Percentiles rank a stretch among this genome's conserved stretches.
Conservation (phyloP, 2,888 invertebrate species). For the Lasioglossum leucozonium region DNA sequence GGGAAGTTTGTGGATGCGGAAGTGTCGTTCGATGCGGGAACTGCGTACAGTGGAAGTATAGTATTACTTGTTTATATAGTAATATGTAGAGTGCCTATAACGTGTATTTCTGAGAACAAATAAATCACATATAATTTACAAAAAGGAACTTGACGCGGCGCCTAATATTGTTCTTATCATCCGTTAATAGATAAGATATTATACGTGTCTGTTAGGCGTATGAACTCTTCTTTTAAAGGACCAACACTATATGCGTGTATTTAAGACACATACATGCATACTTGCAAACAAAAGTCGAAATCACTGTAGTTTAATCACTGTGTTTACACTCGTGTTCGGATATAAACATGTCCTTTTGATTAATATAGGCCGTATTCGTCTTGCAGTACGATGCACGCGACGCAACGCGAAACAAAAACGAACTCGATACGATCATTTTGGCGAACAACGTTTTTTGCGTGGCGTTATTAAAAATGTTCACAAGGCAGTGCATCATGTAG, state of each 20-base stretch:
- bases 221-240: slow-evolving; percentile 24
- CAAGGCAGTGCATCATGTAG: slow-evolving; percentile 55
- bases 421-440: slow-evolving; percentile 1
- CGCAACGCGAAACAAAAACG: neutral
- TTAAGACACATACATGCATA: slow-evolving; percentile 30
- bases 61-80: slow-evolving; percentile 42
- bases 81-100: slow-evolving; percentile 66
- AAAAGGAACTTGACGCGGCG: slow-evolving; percentile 69
- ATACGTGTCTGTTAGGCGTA: slow-evolving; percentile 48
- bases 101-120: slow-evolving; percentile 70
- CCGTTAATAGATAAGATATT: slow-evolving; percentile 51
- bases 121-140: slow-evolving; percentile 69
- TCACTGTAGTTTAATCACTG: neutral
- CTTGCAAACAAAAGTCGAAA: slow-evolving; percentile 32
- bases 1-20: slow-evolving; percentile 14
- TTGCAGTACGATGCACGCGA: slow-evolving; percentile 7
- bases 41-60: slow-evolving; percentile 37
- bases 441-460: slow-evolving; percentile 12
- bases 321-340: neutral
- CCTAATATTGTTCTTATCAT: slow-evolving; percentile 64
- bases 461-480: slow-evolving; percentile 19
- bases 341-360: slow-evolving; percentile 20
- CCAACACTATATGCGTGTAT: slow-evolving; percentile 35
- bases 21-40: slow-evolving; percentile 26
- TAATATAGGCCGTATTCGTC: slow-evolving; percentile 28